Evolutionary conservation across 1,140 invertebrate species (phyloP).

Genomic region (Callitettix versicolor): DNA sequence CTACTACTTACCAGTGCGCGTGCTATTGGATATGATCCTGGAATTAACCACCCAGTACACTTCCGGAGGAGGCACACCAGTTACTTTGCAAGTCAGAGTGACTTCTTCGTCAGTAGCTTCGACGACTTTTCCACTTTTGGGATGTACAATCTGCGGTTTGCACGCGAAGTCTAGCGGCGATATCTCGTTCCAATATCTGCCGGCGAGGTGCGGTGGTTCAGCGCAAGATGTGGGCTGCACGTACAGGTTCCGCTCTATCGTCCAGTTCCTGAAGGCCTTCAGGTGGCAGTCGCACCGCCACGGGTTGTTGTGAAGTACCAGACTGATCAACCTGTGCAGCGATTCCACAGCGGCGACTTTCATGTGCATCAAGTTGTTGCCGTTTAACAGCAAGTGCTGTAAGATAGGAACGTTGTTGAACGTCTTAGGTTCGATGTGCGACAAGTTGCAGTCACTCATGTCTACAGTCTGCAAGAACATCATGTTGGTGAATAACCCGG

Average conservation of each 20-base stretch:
- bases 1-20: conserved; percentile 26
- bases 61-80: conserved; percentile 62
- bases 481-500: conserved; percentile 63
- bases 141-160: conserved; percentile 52
- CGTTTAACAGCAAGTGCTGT: conserved; percentile 51
- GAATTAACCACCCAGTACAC: conserved; percentile 63
- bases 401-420: conserved; percentile 59
- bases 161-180: conserved; percentile 71
- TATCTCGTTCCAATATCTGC: conserved; percentile 59
- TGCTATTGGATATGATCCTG: conserved; percentile 44
- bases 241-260: conserved; percentile 57
- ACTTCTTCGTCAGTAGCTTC: conserved; percentile 43
- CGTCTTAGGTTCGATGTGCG: conserved; percentile 52
- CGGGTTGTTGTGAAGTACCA: conserved; percentile 68
- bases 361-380: conserved; percentile 52
- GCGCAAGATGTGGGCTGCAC: conserved; percentile 56
- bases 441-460: conserved; percentile 59
- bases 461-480: conserved; percentile 61
- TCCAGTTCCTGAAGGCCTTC: conserved; percentile 65
- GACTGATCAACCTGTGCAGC: conserved; percentile 53
- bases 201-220: conserved; percentile 51
- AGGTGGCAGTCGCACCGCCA: conserved; percentile 84
- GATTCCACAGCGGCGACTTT: conserved; percentile 45
- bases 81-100: conserved; percentile 63
- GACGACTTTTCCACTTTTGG: conserved; percentile 36